Evolutionary conservation across 1,140 invertebrate species (phyloP).

Genomic region (Cheumatopsyche charites): DNA sequence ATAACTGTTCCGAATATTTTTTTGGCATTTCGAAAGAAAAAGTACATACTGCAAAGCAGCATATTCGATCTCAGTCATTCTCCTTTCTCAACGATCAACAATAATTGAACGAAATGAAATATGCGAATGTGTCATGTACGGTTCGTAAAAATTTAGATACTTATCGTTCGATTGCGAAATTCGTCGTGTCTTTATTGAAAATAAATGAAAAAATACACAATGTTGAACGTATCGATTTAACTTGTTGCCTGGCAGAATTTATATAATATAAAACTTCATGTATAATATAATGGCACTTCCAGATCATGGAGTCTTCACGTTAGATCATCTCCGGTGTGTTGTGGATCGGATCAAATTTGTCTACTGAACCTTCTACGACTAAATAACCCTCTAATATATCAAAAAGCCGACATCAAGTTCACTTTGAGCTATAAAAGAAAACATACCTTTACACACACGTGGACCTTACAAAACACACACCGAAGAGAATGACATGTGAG

Average conservation of each 20-base stretch:
- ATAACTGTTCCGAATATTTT: slow-evolving; percentile 3
- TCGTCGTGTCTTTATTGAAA: background rate
- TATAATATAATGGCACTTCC: no score
- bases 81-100: background rate
- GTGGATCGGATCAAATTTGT: slow-evolving; percentile 10
- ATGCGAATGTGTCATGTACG: slow-evolving; percentile 5
- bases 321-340: background rate
- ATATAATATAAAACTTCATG: no score
- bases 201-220: no score
- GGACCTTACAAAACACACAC: no score
- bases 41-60: background rate
- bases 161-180: background rate
- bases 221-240: no score
- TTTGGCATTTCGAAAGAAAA: slow-evolving; percentile 9
- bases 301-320: no score
- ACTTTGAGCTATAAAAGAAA: no score
- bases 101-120: slow-evolving; percentile 13
- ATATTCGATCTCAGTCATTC: background rate
- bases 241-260: no score
- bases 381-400: background rate
- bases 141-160: background rate
- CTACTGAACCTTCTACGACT: background rate
- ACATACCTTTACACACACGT: no score
- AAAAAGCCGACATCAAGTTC: background rate
- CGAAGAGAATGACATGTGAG: slow-evolving; percentile 1